phyloP scores from a whole-genome alignment of 2,113 vertebrate genomes.

The Neolamprologus longior region DNA sequence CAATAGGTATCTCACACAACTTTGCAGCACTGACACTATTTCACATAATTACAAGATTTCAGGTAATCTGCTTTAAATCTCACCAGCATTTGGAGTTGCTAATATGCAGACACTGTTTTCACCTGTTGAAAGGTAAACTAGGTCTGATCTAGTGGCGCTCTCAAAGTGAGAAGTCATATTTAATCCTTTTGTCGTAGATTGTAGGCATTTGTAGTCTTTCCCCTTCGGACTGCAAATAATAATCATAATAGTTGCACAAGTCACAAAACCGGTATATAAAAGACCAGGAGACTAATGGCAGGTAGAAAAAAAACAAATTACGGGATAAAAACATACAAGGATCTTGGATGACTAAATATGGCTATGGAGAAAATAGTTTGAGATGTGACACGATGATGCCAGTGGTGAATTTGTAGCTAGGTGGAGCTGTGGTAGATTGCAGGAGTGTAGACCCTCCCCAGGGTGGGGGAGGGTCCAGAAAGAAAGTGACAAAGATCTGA shows the following conservation, averaged over 20 bases:
- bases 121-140: background rate
- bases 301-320: background rate
- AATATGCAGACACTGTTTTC: background rate
- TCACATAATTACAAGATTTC: background rate
- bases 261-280: background rate
- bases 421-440: background rate
- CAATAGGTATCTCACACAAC: background rate
- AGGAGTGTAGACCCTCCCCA: background rate
- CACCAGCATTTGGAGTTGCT: background rate
- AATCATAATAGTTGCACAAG: background rate
- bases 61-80: background rate
- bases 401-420: background rate
- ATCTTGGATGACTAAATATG: background rate
- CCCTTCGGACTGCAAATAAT: background rate
- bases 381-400: background rate
- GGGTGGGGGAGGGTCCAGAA: background rate
- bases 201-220: background rate
- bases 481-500: background rate
- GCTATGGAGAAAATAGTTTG: background rate
- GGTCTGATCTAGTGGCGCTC: background rate
- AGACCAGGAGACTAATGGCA: background rate
- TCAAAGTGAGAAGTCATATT: background rate
- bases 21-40: background rate
- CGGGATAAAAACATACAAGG: background rate
- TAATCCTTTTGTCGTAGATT: background rate